These are phyloP conservation scores for Hystrix cristata DNA, from an alignment of 2,113 vertebrate genomes.

Conservation along the genomic window DNA sequence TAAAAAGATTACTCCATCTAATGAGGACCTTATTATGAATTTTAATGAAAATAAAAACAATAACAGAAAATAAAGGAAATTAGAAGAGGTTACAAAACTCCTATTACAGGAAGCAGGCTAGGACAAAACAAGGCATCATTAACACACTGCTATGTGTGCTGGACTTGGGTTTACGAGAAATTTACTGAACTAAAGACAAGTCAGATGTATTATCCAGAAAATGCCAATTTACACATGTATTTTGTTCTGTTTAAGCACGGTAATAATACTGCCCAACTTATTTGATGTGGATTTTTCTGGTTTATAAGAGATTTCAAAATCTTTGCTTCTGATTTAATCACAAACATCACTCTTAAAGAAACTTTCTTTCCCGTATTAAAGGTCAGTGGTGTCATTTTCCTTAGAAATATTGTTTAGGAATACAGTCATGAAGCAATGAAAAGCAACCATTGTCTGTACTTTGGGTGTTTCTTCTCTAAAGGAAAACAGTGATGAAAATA, in stretches of 20 bases:
- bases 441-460: constrained; percentile 48
- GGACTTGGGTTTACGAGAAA: constrained; percentile 48
- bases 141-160: constrained; percentile 40
- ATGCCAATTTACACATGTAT: not conserved
- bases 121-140: constrained; percentile 63
- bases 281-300: constrained; percentile 68
- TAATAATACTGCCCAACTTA: constrained; percentile 68
- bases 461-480: constrained; percentile 66
- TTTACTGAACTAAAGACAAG: not conserved
- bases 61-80: constrained; percentile 31
- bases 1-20: constrained; percentile 76
- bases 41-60: constrained; percentile 79
- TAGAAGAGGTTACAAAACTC: constrained; percentile 48
- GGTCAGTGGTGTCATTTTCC: constrained; percentile 47
- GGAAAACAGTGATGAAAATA: constrained; percentile 70
- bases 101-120: constrained; percentile 58
- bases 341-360: constrained; percentile 12
- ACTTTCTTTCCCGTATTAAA: constrained; percentile 1
- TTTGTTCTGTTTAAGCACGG: constrained; percentile 66
- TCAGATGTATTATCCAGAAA: constrained; percentile 69
- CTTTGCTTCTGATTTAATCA: constrained; percentile 63
- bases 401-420: constrained; percentile 60
- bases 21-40: constrained; percentile 67
- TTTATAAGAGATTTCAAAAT: constrained; percentile 80
- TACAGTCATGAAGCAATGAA: constrained; percentile 52